Conservation (phyloP, 64 coral and sea anemone genomes). For the Trachythela sp. region DNA sequence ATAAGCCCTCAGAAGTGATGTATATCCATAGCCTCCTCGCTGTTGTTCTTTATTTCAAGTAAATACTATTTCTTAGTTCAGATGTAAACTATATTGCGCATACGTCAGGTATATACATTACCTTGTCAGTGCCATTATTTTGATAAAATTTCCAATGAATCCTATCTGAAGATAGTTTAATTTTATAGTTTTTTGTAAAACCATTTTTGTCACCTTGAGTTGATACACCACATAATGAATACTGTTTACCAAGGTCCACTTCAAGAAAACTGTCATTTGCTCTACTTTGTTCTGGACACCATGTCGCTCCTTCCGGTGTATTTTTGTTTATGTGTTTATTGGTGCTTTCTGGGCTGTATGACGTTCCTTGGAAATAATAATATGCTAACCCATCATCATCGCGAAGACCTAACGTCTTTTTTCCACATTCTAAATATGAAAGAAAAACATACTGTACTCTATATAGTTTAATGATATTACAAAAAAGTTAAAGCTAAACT, state of each 20-base stretch:
- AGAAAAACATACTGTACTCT: too few species aligned
- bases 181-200: not conserved
- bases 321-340: too few species aligned
- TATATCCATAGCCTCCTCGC: too few species aligned
- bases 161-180: not conserved
- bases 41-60: too few species aligned
- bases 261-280: not conserved
- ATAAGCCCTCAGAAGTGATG: too few species aligned
- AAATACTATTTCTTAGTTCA: too few species aligned
- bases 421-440: not conserved
- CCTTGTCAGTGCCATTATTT: not conserved
- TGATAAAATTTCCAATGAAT: not conserved
- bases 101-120: too few species aligned
- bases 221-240: not conserved
- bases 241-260: not conserved
- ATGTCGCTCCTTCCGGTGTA: not conserved
- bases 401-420: not conserved
- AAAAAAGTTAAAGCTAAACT: too few species aligned
- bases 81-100: too few species aligned
- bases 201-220: not conserved
- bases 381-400: not conserved
- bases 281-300: not conserved
- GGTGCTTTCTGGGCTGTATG: not conserved
- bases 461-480: too few species aligned
- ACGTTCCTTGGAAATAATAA: not conserved